Conservation (phyloP, 2,113 vertebrate species). For the Passer montanus region DNA sequence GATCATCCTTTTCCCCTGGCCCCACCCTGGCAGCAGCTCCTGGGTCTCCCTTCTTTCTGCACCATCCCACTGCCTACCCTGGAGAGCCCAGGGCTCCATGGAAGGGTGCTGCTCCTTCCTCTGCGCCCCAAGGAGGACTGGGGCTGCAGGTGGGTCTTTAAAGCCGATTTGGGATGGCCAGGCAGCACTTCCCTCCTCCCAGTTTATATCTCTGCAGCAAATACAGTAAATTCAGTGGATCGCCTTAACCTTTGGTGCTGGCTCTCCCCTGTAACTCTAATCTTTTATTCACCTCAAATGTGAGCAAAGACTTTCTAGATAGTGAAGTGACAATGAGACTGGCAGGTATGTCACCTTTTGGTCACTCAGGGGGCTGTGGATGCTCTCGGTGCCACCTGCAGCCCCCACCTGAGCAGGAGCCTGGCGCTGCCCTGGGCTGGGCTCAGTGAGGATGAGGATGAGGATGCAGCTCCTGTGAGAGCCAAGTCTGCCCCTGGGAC, state of each 20-base stretch:
- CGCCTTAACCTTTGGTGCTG: neutral
- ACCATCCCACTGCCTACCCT: accelerated
- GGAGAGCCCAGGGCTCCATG: neutral
- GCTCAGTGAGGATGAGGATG: accelerated
- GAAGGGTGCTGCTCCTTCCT: neutral
- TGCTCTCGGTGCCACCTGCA: neutral
- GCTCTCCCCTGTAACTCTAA: neutral
- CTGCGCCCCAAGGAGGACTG: neutral
- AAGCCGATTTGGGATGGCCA: neutral
- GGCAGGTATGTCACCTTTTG: accelerated
- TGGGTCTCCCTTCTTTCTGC: neutral
- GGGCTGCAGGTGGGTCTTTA: neutral
- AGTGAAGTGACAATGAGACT: neutral
- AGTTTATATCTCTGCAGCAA: neutral
- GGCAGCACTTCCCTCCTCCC: neutral
- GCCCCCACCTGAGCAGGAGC: neutral
- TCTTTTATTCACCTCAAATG: neutral
- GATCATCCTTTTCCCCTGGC: too few species aligned
- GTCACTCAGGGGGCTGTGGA: neutral
- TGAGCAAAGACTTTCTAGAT: neutral
- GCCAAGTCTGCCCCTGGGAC: neutral
- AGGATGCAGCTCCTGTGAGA: too few species aligned
- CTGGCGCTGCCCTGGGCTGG: accelerated
- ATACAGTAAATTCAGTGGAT: neutral
- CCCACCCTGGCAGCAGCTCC: accelerated